Base-by-base conservation (phyloP, 2,888 invertebrate genomes). In the Teleiodes luculella region DNA sequence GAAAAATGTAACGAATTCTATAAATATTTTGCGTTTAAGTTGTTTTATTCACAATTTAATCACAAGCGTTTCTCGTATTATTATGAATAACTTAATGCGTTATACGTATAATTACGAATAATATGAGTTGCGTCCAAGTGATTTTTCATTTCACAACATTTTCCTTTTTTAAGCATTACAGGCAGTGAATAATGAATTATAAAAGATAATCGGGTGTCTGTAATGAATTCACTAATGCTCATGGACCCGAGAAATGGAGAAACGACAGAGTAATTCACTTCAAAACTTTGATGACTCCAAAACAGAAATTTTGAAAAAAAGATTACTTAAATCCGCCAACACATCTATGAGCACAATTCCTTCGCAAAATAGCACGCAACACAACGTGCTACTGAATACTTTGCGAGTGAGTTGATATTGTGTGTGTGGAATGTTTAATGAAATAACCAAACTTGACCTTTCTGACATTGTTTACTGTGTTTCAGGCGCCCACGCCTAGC, bases 281-380 rank as follows among this genome's bases (percentile, higher is more conserved):
- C 86, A 84, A 88, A 89, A 89, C 82, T 89, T 87, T 86, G 86
- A 86, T 65, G 87, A 83, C 62, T 78, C 85, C 58, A 88, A 85
- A 80, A 80, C 84, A 57, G 89, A 88, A 80, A 88, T 89, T 73
- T 83, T 89, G 72, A 88, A 88, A 85, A 89, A 87, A 78, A 84
- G 87, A 81, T 80, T 89, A 73, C 74, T 89, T 67, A 88, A 87
- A 76, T 79, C 86, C 39, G 70, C 71, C 54, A 83, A 76, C 66
- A 69, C 77, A 60, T 71, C 80, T 60, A 63, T 75, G 60, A 73
- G 67, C 62, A 72, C 70, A 52, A 79, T 77, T 75, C 66, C 78
- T 62, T 69, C 82, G 62, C 80, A 79, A 63, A 82, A 72, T 64
- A 76, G 72, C 66, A 67, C 80, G 56, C 86, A 83, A 63, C 84